Percentiles rank a stretch among this genome's conserved stretches.
Conservation (phyloP, 2,797 vertebrate species). For the Pantherophis alleghaniensis region DNA sequence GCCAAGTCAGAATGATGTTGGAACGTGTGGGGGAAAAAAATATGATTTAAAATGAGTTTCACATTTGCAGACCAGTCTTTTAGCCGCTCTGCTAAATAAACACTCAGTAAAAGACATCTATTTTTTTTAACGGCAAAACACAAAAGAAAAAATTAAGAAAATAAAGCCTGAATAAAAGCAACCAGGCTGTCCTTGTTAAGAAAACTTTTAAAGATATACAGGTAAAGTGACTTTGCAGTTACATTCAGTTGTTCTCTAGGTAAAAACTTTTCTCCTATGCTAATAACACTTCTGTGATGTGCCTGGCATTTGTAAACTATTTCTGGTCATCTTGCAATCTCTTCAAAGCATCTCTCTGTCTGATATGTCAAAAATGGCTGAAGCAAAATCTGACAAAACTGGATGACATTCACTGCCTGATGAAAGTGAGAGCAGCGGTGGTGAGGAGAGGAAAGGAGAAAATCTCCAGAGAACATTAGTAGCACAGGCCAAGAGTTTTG, state of each 20-base stretch:
- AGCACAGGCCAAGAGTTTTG: neutral
- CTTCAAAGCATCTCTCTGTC: constrained; percentile 32
- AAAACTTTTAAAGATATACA: constrained; percentile 29
- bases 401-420: neutral
- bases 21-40: neutral
- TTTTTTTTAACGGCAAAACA: constrained; percentile 4
- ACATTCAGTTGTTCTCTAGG: constrained; percentile 14
- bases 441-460: neutral
- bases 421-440: neutral
- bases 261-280: constrained; percentile 9
- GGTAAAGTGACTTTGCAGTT: constrained; percentile 19
- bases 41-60: neutral
- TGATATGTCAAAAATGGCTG: constrained; percentile 7
- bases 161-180: neutral
- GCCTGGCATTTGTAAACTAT: constrained; percentile 25
- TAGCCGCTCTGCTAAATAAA: neutral
- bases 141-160: constrained; percentile 31
- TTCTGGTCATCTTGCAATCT: constrained; percentile 24
- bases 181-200: constrained; percentile 26
- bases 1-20: neutral
- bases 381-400: neutral
- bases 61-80: neutral
- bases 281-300: constrained; percentile 7
- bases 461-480: neutral
- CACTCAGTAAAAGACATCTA: constrained; percentile 6